Base-by-base conservation (phyloP, 2,888 invertebrate genomes). In the Parascotia fuliginaria region DNA sequence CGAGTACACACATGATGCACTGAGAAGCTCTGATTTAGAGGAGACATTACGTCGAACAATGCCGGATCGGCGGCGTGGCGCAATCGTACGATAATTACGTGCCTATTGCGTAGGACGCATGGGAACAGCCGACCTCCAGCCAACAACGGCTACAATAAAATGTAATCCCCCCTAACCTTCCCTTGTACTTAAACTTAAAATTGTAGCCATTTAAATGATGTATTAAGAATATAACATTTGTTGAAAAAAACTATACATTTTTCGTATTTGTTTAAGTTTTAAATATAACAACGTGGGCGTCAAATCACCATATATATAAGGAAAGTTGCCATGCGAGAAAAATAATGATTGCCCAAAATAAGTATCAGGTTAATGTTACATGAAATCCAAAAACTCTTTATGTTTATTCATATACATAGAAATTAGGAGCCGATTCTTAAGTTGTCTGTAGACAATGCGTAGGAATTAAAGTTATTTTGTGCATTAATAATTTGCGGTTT, bases 11-110 rank as follows among this genome's bases (percentile, higher is more conserved):
- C 79, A 79, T 79, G 82, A 82, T 80, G 81, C 77, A 72, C 66
- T 53, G 72, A 66, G 65, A 64, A 81, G 85, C 78, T 81, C 87
- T 87, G 87, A 85, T 89, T 89, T 87, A 89, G 86, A 88, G 78
- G 83, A 85, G 81, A 79, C 87, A 87, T 87, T 85, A 87, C 79
- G 68, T 67, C 77, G 80, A 85, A 89, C 89, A 91, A 90, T 87
- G 87, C 82, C 60, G 75, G 77, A 84, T 84, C 77, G 66, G 65
- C 77, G 75, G 65, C 77, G 75, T 80, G 79, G 74, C 73, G 87
- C 85, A 89, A 89, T 85, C 75, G 75, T 73, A 77, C 70, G 67
- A 81, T 87, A 85, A 88, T 89, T 87, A 87, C 78, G 74, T 78
- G 68, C 62, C 62, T 57, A 66, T 75, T 79, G 87, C 86, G 89